These are phyloP conservation scores for Ichneumoninae sp. DNA, from an alignment of 2,888 invertebrate genomes.

Conservation along the genomic window DNA sequence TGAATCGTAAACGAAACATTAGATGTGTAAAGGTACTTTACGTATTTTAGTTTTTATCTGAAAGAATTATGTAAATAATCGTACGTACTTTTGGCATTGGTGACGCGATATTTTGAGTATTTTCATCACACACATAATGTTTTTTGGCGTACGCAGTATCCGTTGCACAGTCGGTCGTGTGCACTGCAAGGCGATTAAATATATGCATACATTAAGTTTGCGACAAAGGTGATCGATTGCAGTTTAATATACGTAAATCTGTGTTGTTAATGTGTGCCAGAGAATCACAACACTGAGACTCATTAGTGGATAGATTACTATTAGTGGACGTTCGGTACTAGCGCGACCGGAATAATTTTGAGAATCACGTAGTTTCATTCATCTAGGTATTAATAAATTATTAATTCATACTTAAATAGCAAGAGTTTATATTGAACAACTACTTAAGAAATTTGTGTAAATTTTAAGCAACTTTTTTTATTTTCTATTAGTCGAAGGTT, in stretches of 20 bases:
- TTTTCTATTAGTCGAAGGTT: neutral
- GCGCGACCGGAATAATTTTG: neutral
- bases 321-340: slow-evolving; percentile 8
- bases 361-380: slow-evolving; percentile 34
- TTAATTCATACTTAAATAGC: slow-evolving; percentile 55
- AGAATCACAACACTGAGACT: slow-evolving; percentile 19
- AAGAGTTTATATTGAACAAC: slow-evolving; percentile 35
- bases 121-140: neutral
- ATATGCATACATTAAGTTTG: neutral
- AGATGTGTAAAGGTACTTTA: neutral
- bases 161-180: neutral
- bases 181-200: neutral
- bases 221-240: neutral
- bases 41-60: neutral
- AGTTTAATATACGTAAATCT: slow-evolving; percentile 19
- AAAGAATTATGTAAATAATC: neutral
- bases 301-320: slow-evolving; percentile 14
- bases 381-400: slow-evolving; percentile 58
- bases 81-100: slow-evolving; percentile 8
- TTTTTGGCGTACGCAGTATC: neutral
- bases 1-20: neutral
- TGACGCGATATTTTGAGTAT: neutral
- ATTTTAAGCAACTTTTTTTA: neutral
- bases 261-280: slow-evolving; percentile 12
- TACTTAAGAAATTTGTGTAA: slow-evolving; percentile 33